These are phyloP conservation scores for Graptemys geographica DNA, from an alignment of 2,797 vertebrate species.

Conservation along the genomic window DNA sequence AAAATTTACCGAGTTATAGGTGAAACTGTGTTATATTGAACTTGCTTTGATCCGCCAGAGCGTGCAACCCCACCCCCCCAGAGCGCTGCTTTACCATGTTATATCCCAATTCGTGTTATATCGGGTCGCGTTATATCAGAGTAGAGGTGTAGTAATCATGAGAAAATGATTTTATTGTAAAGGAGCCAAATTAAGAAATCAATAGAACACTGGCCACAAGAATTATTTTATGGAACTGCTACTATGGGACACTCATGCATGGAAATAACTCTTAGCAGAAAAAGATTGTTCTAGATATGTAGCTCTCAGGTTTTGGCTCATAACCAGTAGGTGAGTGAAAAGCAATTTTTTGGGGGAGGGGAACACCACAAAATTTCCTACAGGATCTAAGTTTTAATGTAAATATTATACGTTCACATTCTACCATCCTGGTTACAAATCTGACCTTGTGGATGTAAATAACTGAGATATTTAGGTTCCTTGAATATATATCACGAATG, in stretches of 20 bases:
- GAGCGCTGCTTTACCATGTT: too few species aligned
- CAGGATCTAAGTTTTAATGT: slow-evolving; percentile 12
- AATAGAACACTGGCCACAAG: slow-evolving; percentile 11
- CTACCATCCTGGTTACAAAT: not conserved
- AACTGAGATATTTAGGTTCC: slow-evolving; percentile 32
- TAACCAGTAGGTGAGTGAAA: not conserved
- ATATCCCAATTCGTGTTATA: too few species aligned
- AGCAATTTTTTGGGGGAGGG: fast-evolving
- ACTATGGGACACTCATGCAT: fast-evolving
- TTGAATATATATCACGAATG: slow-evolving; percentile 15
- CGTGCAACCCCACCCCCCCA: too few species aligned
- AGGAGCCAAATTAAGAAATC: not conserved
- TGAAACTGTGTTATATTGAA: too few species aligned
- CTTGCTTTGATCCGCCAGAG: too few species aligned
- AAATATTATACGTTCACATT: not conserved
- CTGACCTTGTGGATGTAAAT: slow-evolving; percentile 40
- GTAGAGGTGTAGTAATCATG: too few species aligned
- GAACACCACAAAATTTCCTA: not conserved
- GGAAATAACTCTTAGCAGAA: slow-evolving; percentile 21
- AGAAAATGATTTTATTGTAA: not conserved
- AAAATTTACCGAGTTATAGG: too few species aligned
- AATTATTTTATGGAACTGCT: not conserved
- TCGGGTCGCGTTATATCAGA: too few species aligned
- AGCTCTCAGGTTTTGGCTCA: not conserved
- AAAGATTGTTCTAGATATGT: not conserved